These are phyloP conservation scores for Drosophila quinaria DNA, from an alignment of 2,888 invertebrate species.

Conservation along the genomic window DNA sequence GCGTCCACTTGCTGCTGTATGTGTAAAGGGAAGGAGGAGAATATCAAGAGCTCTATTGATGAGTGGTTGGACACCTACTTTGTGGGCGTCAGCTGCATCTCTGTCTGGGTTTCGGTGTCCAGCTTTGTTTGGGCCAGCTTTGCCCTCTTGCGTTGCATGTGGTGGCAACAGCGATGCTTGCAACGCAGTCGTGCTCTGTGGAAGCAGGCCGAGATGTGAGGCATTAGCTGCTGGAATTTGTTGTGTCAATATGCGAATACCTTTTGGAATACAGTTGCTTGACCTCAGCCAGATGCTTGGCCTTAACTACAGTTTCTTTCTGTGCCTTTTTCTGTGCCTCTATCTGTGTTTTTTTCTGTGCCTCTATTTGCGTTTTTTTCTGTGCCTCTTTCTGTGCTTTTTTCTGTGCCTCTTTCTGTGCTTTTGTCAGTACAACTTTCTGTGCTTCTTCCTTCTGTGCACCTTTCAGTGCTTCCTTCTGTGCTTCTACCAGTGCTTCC, in stretches of 20 bases:
- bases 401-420: not conserved
- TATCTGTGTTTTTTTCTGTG: not conserved
- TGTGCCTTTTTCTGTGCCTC: not conserved
- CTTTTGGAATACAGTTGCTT: conserved; percentile 15
- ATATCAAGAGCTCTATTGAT: conserved; percentile 8
- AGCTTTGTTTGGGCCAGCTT: not conserved
- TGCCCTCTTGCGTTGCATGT: conserved; percentile 7
- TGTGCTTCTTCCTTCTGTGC: no score
- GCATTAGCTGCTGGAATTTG: conserved; percentile 6
- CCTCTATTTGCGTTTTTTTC: not conserved
- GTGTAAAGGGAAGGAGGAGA: not conserved
- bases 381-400: not conserved
- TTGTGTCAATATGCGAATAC: conserved; percentile 11
- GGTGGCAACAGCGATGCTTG: conserved; percentile 6
- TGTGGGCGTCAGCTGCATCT: conserved; percentile 6
- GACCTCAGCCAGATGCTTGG: conserved; percentile 1
- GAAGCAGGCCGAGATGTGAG: not conserved
- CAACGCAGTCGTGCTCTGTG: conserved; percentile 12
- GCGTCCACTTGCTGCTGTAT: conserved; percentile 25
- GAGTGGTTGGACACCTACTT: conserved; percentile 31
- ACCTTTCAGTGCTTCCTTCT: no score
- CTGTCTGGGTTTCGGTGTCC: not conserved
- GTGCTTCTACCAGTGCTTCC: no score
- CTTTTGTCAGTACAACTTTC: no score
- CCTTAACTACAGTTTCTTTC: not conserved